These are phyloP conservation scores for Schrankia costaestrigalis DNA, from an alignment of 2,888 invertebrate species.

Conservation along the genomic window DNA sequence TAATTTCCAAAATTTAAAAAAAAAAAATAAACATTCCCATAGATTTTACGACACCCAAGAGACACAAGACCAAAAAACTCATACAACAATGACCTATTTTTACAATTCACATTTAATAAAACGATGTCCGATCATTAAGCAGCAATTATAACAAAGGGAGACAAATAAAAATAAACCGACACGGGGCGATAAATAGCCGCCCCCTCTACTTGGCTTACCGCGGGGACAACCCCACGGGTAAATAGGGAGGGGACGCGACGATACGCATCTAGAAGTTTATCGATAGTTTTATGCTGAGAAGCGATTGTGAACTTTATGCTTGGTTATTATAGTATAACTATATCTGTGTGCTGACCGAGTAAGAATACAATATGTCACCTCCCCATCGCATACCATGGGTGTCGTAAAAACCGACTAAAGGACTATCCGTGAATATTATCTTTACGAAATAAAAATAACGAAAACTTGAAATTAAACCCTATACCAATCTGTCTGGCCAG, in stretches of 20 bases:
- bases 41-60: no score
- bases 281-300: constrained; percentile 39
- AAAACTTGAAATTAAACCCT: neutral
- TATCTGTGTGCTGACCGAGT: no score
- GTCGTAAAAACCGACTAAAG: neutral
- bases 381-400: neutral
- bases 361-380: no score
- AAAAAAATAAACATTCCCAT: no score
- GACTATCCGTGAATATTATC: no score
- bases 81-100: no score
- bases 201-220: constrained; percentile 50
- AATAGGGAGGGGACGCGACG: constrained; percentile 45
- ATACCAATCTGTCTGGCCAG: neutral
- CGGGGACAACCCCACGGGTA: constrained; percentile 48
- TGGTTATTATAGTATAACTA: no score
- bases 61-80: no score
- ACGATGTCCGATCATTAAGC: constrained; percentile 54
- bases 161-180: constrained; percentile 70
- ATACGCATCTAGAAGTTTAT: constrained; percentile 20
- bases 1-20: no score
- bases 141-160: constrained; percentile 63
- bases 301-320: constrained; percentile 38
- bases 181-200: constrained; percentile 64
- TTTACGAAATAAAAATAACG: no score
- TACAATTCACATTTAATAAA: constrained; percentile 18